Evolutionary conservation across 64 coral and sea anemone species (phyloP), one percentile per base, ranked within the genome.

Genomic region (Porites australiensis): DNA sequence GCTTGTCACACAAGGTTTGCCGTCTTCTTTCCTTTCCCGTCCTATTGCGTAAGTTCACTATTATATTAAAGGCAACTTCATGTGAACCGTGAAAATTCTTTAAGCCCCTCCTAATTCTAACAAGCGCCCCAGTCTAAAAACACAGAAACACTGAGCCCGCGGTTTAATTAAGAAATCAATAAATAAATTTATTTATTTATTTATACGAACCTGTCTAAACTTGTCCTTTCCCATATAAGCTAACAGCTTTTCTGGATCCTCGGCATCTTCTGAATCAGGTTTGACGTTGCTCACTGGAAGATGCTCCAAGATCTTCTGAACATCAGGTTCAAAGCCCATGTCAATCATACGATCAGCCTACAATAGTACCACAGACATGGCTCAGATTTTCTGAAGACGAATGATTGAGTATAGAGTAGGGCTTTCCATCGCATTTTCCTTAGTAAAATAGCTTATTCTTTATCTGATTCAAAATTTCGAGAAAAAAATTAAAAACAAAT

Each of bases 341-440:
- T 99, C 98, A 77, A 99, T 99, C 98, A 99, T 99, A 80, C 98
- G 98, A 96, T 99, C 98, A 55, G 98, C 98, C 98, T 99, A 23
- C 48, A 18, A 78, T 63, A 19, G 70, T 60, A 0, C 74, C 6
- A 70, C 12, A 88, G 20, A 64, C 18, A 45, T 37, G 10, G 8
- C 4, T 52, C 14, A n/a, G 6, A 76, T 51, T 76, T 43, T 11
- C 19, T 74, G 0, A 74, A 19, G 45, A 47, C 19, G 20, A 37
- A 74, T 37, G 27, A 37, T 27, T 73, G 70, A 73, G 14, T 73
- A 27, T 73, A 9, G 5, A 72, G 5, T 14, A 7, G 5, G 5
- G 53, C 5, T 55, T 55, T 55, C 5, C 5, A 55, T 2, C 2
- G 5, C 13, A 71, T 21, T 43, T 71, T 21, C 68, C 68, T 71